Evolutionary conservation across 2,113 vertebrate genomes (phyloP), one percentile per base, ranked within the genome.

Genomic region (Oncorhynchus gorbuscha): DNA sequence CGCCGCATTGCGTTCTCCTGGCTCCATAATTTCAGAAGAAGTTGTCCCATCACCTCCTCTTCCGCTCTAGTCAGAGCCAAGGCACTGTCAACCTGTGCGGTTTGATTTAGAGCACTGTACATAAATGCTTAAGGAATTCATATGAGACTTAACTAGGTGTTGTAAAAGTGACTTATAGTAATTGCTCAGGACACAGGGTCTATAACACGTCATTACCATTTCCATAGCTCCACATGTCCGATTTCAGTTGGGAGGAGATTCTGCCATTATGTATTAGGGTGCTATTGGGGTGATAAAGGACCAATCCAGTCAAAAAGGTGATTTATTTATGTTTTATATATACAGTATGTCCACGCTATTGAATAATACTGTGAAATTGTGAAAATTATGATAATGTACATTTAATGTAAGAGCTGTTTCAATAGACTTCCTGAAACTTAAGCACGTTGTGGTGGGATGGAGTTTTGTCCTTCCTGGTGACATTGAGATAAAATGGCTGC

Each of bases 101-200:
- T 83, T 74, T 88, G 88, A 91, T 90, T 87, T 82, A 86, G n/a
- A 74, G 62, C 71, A 76, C 80, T 83, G 85, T 86, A 86, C 81
- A 90, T 67, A 81, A 82, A 89, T 77, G 80, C 80, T 85, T 88
- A 79, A 83, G 69, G 30, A 83, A 88, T 91, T 87, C 87, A 90
- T 87, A 72, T 83, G 74, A 71, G 72, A 0, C 35, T 35, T 7
- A 7, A 35, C 8, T 35, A 35, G 35, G 35, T 35, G 35, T 91
- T 35, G 6, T 91, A 88, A 90, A 92, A 89, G 76, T 89, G 84
- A 91, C 81, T 89, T 86, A 90, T 80, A 45, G 80, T 86, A 85
- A 88, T 84, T 81, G 80, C 80, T 68, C 69, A 81, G 75, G 76
- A 85, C 81, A 83, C 80, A 24, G 72, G 64, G 79, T 26, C 78